These are phyloP conservation scores for Cyclura pinguis DNA, from an alignment of 2,797 vertebrate genomes.

Conservation along the genomic window DNA sequence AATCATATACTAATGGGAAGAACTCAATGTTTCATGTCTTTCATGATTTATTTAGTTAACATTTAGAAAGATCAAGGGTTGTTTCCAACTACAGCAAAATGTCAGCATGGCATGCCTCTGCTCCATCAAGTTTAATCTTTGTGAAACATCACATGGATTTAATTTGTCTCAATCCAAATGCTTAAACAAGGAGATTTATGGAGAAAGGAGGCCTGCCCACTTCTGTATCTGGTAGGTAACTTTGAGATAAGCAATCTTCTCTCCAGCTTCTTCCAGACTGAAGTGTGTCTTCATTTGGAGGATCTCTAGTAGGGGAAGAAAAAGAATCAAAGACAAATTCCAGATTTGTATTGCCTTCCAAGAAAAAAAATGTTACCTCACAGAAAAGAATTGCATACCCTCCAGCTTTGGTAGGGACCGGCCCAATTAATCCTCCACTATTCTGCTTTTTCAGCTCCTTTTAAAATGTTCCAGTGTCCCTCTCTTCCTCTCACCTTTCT, in stretches of 20 bases:
- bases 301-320: background rate
- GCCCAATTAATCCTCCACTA: no score
- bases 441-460: no score
- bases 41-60: constrained; percentile 16
- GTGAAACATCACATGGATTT: background rate
- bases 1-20: background rate
- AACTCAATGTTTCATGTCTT: background rate
- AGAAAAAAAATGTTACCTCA: background rate
- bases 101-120: background rate
- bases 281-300: background rate
- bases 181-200: background rate
- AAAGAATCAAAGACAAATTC: background rate
- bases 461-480: no score
- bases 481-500: no score
- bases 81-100: background rate
- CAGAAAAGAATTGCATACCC: background rate
- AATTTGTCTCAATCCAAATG: background rate
- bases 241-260: background rate
- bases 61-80: constrained; percentile 15
- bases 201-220: background rate
- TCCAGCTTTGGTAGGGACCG: no score
- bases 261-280: background rate
- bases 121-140: background rate
- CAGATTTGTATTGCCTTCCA: background rate
- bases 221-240: no score